A percentile compares a stretch with the other conserved stretches of the same genome.
These are phyloP conservation scores for Ellobium chinense DNA, from an alignment of 2,888 invertebrate genomes.

Conservation along the genomic window DNA sequence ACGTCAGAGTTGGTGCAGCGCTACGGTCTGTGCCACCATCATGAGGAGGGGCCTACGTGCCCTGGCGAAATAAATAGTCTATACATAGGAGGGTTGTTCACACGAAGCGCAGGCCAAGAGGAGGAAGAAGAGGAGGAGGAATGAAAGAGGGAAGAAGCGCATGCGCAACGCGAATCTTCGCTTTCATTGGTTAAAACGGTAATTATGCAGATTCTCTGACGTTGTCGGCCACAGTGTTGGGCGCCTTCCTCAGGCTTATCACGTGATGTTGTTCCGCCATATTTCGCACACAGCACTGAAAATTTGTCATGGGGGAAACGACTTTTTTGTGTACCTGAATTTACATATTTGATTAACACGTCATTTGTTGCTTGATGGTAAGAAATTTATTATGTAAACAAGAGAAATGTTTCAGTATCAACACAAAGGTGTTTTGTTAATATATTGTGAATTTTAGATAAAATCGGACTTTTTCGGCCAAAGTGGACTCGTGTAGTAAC, in stretches of 20 bases:
- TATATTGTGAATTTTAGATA: constrained; percentile 11
- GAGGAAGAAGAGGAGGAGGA: constrained; percentile 29
- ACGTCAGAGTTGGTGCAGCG: too few relatives aligned
- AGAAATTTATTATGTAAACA: not conserved
- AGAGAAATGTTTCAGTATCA: not conserved
- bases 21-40: too few relatives aligned
- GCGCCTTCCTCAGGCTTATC: constrained; percentile 24
- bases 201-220: constrained; percentile 40
- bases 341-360: not conserved
- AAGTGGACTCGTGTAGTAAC: not conserved
- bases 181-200: constrained; percentile 29
- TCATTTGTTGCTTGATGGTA: constrained; percentile 1
- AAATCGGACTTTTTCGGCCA: not conserved
- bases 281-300: constrained; percentile 16
- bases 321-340: not conserved
- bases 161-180: constrained; percentile 15
- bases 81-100: too few relatives aligned
- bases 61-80: too few relatives aligned
- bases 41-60: too few relatives aligned
- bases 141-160: constrained; percentile 23
- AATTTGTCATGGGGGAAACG: constrained; percentile 19
- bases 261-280: constrained; percentile 37
- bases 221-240: constrained; percentile 19
- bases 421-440: not conserved
- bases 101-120: too few relatives aligned